Base-by-base conservation (phyloP, 2,797 vertebrate genomes). In the Gastrophryne carolinensis region DNA sequence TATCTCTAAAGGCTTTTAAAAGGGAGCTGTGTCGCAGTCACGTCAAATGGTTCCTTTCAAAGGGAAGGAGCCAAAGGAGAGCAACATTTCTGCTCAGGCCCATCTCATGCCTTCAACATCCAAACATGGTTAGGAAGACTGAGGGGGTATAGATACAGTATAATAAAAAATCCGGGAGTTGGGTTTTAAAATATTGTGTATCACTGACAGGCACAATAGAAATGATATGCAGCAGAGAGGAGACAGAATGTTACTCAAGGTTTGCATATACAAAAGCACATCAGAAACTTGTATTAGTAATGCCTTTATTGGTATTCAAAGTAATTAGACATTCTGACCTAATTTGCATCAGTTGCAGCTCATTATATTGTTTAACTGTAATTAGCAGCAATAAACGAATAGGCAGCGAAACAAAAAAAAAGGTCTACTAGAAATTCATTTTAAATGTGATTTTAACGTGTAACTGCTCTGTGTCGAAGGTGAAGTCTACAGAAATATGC, bases 361-460 rank as follows among this genome's bases (percentile, higher is more conserved):
- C 66, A 41, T 44, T 41, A 69, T 69, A 68, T 68, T 54, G 64
- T 27, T 37, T 54, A 54, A 37, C 50, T 68, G 49, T 54, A 68
- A 54, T 68, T 39, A 68, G 49, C 19, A 68, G 19, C 21, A 53
- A 19, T 66, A 23, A 21, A 68, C 34, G 13, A 56, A 56, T 56
- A 26, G 66, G 49, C 15, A 53, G 34, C 34, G 11, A 23, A 39
- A 3, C 15, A 8, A 19, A 21, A 50, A 50, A 50, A n/a, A 50
- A 32, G 50, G 5, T 23, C 17, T 60, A 9, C 37, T 60, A 60
- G 39, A 49, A 49, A 49, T 32, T 29, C 27, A 9, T 57, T 26
- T 21, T 17, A 17, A 27, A 6, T 39, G 19, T 11, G 19, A n/a
- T 39, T 56, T 69, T 34, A 41, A 29, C 41, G 30, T 67, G 32